These are phyloP conservation scores for Dasyurus viverrinus DNA, from an alignment of 2,113 vertebrate genomes.

Conservation along the genomic window DNA sequence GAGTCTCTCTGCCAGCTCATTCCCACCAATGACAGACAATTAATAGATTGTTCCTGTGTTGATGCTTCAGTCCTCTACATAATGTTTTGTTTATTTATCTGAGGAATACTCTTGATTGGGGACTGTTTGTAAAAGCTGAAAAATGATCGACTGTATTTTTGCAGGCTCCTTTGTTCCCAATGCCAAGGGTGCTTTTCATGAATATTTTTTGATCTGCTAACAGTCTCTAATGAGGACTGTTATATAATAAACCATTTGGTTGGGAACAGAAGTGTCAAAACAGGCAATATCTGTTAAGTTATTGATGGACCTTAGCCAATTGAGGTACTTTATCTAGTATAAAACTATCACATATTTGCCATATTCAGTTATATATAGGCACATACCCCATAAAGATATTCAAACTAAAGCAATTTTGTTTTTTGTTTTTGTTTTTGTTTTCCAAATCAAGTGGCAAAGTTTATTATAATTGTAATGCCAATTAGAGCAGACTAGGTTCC, in stretches of 20 bases:
- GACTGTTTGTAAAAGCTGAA: slow-evolving; percentile 37
- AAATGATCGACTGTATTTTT: slow-evolving; percentile 38
- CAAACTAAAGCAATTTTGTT: not conserved
- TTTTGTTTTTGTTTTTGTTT: too few relatives aligned
- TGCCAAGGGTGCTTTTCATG: slow-evolving; percentile 49
- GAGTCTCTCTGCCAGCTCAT: not conserved
- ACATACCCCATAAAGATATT: not conserved
- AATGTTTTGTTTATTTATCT: slow-evolving; percentile 14
- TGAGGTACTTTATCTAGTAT: not conserved
- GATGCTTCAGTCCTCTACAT: not conserved
- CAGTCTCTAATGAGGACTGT: not conserved
- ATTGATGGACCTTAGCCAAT: not conserved
- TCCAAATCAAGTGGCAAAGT: too few relatives aligned
- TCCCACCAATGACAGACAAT: not conserved
- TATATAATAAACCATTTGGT: not conserved
- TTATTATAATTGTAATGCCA: too few relatives aligned
- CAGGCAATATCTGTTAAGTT: not conserved
- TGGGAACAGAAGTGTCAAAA: not conserved
- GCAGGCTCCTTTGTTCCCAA: slow-evolving; percentile 39
- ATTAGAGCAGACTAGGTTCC: too few relatives aligned
- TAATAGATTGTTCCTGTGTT: slow-evolving; percentile 26
- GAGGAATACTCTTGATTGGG: slow-evolving; percentile 25
- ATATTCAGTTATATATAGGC: not conserved
- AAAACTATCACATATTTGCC: not conserved
- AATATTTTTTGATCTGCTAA: slow-evolving; percentile 48